Conservation (phyloP, 2,888 invertebrate species). For the Frankliniella intonsa region DNA sequence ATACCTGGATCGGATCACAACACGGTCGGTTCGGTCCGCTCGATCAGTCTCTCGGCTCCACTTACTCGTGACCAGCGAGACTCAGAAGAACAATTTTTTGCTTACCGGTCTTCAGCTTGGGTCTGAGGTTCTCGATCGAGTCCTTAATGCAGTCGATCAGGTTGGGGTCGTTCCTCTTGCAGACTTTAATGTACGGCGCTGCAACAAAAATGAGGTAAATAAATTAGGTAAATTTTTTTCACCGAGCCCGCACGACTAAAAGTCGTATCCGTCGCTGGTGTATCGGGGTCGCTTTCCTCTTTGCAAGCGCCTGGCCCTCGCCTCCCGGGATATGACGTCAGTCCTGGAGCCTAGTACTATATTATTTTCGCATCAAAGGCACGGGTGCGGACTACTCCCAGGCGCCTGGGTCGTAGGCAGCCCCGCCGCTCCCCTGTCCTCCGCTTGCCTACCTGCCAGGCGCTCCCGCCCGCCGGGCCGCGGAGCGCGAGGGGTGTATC, state of each 20-base stretch:
- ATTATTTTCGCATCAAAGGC: background rate
- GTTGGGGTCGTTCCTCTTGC: constrained; percentile 30
- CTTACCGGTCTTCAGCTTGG: constrained; percentile 30
- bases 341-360: background rate
- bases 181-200: constrained; percentile 28
- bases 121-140: constrained; percentile 30
- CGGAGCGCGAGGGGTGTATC: no score
- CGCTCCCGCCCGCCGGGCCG: no score
- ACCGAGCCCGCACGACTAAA: background rate
- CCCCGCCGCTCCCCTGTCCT: no score
- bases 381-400: no score
- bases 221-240: background rate
- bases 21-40: background rate
- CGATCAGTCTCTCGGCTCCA: background rate
- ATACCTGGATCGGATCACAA: constrained; percentile 44
- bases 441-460: no score
- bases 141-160: constrained; percentile 30
- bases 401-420: no score
- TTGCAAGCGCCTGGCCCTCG: no score
- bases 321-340: no score
- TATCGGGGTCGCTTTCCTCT: background rate
- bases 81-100: no score
- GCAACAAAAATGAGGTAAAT: background rate
- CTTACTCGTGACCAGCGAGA: no score
- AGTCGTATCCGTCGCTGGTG: background rate